phyloP scores from a whole-genome alignment of 2,113 vertebrate species.

The Anas platyrhynchos region DNA sequence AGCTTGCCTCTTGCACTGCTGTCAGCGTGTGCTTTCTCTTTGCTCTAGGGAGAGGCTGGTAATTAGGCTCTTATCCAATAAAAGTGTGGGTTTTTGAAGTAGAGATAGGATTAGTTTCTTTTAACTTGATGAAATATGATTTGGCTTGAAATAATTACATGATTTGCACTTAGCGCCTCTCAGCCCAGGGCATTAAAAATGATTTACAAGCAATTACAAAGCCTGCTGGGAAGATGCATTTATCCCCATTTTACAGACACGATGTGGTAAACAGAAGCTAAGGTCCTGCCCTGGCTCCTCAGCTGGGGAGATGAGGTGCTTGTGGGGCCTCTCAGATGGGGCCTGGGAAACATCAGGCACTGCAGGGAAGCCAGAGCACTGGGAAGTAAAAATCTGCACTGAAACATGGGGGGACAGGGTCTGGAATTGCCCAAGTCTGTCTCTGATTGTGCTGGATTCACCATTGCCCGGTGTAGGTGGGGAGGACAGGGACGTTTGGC shows the following conservation, averaged over 20 bases:
- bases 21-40: neutral
- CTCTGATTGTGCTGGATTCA: no score
- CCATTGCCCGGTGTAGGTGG: neutral
- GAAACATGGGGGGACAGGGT: no score
- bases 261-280: neutral
- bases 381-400: neutral
- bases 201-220: slow-evolving; percentile 7
- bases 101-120: neutral
- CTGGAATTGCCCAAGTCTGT: no score
- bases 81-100: neutral
- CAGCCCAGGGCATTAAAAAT: neutral
- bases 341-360: neutral
- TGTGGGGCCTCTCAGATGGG: neutral
- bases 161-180: slow-evolving; percentile 25
- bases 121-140: slow-evolving; percentile 1
- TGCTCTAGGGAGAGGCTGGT: neutral
- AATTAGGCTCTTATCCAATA: neutral
- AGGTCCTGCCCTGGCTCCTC: neutral
- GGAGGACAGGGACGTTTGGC: neutral
- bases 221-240: slow-evolving; percentile 13
- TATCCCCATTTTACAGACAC: neutral
- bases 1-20: neutral
- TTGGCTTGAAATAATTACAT: slow-evolving; percentile 3
- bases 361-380: neutral
- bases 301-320: rapidly evolving